Evolutionary conservation across 2,888 invertebrate genomes (phyloP), one percentile per base, ranked within the genome.

Genomic region (Dione vanillae): DNA sequence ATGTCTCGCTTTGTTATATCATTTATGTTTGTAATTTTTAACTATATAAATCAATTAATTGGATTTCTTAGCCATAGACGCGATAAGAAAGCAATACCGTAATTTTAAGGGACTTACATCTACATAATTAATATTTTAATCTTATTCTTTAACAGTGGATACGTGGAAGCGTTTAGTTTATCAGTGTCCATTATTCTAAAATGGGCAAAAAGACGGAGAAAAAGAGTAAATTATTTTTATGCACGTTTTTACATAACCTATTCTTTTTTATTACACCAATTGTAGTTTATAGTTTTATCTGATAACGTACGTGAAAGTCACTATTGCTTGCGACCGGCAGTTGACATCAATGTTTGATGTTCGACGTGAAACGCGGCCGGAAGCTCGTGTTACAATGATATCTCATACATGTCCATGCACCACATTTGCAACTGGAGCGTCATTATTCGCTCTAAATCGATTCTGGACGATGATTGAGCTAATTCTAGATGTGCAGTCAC

Each of bases 261-360:
- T n/a, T n/a, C n/a, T 7, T 12, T n/a, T 51, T 51, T 52, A 14
- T 41, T 43, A 19, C 43, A 45, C 40, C n/a, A 64, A 16, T 37
- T 27, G 9, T 19, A 54, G 45, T 64, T 19, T 62, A 56, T 61
- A 20, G 37, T 41, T 59, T 51, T 12, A 68, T 71, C 71, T 61
- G 69, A 69, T 54, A 62, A 35, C 35, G 65, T 51, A 35, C 19
- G 61, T 9, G 19, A 37, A 37, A 40, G 47, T 62, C 43, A 69
- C 62, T 52, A 64, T 59, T 52, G 62, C 27, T 59, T 52, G 62
- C 27, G 16, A 65, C 72, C 70, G 72, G 70, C 70, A 70, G 52
- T 65, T 40, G 20, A 52, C 65, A 43, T 68, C 45, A 51, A 52
- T 45, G 69, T 66, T 64, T 20, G 64, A 71, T 35, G 59, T 66